Base-by-base conservation (phyloP, 2,797 vertebrate genomes). In the Acanthis flammea region DNA sequence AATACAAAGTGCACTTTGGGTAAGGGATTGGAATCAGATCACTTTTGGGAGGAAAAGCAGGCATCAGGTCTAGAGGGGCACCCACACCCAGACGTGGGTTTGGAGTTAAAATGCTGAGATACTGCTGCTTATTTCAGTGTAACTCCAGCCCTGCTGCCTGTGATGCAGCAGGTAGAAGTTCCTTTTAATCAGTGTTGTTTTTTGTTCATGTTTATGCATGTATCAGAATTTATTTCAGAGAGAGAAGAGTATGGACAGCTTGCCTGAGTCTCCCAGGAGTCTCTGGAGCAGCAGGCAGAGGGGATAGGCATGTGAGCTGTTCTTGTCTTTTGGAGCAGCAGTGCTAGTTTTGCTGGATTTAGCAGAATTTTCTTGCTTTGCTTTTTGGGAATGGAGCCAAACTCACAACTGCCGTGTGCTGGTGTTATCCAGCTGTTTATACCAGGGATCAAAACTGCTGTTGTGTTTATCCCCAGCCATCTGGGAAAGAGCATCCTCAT, bases 401-500 rank as follows among this genome's bases (percentile, higher is more conserved):
- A 76, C 55, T 45, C 55, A 50, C 23, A 79, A 91, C 42, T 86
- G 66, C 78, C 14, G 2, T 47, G 53, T 67, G 35, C 66, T 81
- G 73, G 44, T 6, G 30, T 83, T 70, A 47, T 41, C 74, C 89
- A 81, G 66, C 48, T 90, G 51, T 91, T 96, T 95, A 81, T 54
- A 23, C 14, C 30, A 23, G 35, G 77, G 66, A 84, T 95, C 86
- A 81, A 30, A 94, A 93, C 73, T 81, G 67, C 42, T 76, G 55
- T 92, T 81, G 35, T 83, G 76, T 91, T 94, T 95, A 91, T 88
- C 57, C 60, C 23, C 28, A 39, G 33, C n/a, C 71, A 85, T 81
- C 77, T 66, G 87, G 65, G 65, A 70, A 90, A 60, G 75, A 93
- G 54, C 78, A 77, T 88, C 61, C 4, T 23, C 42, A 23, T 19